Percentiles rank a stretch among this genome's conserved stretches.
These are phyloP conservation scores for Teleiodes luculella DNA, from an alignment of 2,888 invertebrate species.

Conservation along the genomic window DNA sequence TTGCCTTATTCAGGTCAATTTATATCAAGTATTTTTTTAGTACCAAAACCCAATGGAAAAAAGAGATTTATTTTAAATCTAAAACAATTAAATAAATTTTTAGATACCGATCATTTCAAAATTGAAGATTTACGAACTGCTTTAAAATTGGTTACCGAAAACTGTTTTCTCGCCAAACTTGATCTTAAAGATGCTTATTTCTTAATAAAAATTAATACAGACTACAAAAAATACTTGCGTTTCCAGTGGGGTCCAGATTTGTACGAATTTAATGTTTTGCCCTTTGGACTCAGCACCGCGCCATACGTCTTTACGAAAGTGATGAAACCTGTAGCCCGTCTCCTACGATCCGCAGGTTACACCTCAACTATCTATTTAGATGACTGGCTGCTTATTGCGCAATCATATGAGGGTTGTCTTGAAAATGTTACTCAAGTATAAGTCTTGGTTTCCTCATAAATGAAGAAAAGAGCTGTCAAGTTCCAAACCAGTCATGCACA, in stretches of 20 bases:
- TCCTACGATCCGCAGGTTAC: constrained; percentile 9
- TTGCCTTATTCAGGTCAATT: neutral
- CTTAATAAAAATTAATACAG: constrained; percentile 9
- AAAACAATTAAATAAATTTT: constrained; percentile 14
- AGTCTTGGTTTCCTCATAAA: neutral
- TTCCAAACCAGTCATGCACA: neutral
- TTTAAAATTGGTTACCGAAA: constrained; percentile 14
- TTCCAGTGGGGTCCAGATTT: constrained; percentile 7
- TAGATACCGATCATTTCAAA: constrained; percentile 21
- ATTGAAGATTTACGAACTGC: constrained; percentile 21
- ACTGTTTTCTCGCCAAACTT: constrained; percentile 11
- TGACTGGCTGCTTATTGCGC: constrained; percentile 6
- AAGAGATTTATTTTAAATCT: constrained; percentile 12
- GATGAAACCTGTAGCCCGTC: constrained; percentile 18
- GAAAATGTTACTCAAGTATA: neutral
- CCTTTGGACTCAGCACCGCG: constrained; percentile 17
- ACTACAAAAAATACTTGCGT: constrained; percentile 12
- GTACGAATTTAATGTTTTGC: constrained; percentile 19
- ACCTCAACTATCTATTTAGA: constrained; percentile 19
- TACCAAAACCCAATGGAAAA: constrained; percentile 7
- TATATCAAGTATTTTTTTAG: neutral
- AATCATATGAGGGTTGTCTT: neutral
- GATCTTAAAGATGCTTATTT: constrained; percentile 20
- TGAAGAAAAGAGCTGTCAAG: neutral
- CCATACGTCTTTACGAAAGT: constrained; percentile 20